Evolutionary conservation across 2,113 vertebrate species (phyloP), one percentile per base, ranked within the genome.

Genomic region (Puffinus mauretanicus): DNA sequence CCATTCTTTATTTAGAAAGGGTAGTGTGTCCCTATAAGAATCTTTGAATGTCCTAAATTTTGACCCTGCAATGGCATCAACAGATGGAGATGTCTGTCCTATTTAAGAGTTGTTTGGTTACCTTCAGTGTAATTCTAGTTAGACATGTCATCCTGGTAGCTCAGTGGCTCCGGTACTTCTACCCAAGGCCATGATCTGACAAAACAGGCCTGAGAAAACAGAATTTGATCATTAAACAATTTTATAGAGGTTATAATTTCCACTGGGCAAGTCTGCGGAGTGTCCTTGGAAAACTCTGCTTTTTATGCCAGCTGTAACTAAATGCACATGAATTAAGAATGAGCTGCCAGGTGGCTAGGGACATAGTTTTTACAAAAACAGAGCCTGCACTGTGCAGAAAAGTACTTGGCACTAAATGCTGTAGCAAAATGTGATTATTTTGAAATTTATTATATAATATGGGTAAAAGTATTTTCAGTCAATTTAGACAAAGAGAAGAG

Each of bases 171-270:
- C 62, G 36, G 7, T 54, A 34, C 32, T 86, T 90, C 38, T 78
- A 82, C 29, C 21, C 57, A 93, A 66, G 72, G 13, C 66, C 80
- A 55, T 36, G 54, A 78, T 81, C 73, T 83, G 89, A 94, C 38
- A 64, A 94, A 93, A 79, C 4, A 60, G 17, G 47, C 21, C 70
- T 75, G 47, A 93, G 75, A 96, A 97, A 97, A 96, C 69, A 95
- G 80, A 96, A 95, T 72, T 51, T 90, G 67, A 90, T 91, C 73
- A 85, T 10, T 3, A 82, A 80, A 93, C n/a, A 58, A 69, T 82
- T 94, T 95, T 90, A 82, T 67, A 89, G 66, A 76, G 46, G 40
- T 92, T 97, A 78, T 86, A 69, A 94, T 96, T 97, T 97, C 86
- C 82, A 96, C 42, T 70, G 92, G 80, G 85, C 75, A 96, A 82